Evolutionary conservation across 2,888 invertebrate genomes (phyloP), one percentile per base, ranked within the genome.

Genomic region (Caenorhabditis plicata): DNA sequence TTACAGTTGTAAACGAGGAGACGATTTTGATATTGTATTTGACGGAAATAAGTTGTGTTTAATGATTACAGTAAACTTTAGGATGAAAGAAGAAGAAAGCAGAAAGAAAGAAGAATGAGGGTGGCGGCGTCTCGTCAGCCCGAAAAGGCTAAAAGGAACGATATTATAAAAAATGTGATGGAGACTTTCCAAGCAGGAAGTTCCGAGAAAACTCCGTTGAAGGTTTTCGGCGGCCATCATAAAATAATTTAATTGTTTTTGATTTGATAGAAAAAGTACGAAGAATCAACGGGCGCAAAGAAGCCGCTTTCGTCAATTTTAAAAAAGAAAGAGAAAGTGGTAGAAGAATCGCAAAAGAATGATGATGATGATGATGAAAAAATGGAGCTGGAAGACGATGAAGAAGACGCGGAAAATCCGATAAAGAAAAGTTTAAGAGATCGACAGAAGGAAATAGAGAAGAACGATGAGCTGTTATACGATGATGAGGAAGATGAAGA

Each of bases 401-500:
- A 58, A 13, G 50, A 46, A 8, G 62, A 65, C 19, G 57, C 51
- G 22, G 57, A 46, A 17, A 68, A 67, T 47, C 66, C 68, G 8
- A 71, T 71, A 45, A 62, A 56, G 31, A 49, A 46, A 26, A 47
- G 55, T 27, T 49, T 51, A 1, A 58, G 61, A 46, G 60, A 66
- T 7, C 20, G 62, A 17, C 36, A 61, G 45, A 61, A 66, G 45
- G 62, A 64, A 32, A 45, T 58, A 19, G 55, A 64, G 8, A 48
- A 65, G 43, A 61, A 61, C n/a, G 58, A 57, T 26, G 54, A 54
- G 25, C 29, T 58, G 8, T 61, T 86, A 51, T 86, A 86, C 73
- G 86, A 86, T 74, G 85, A 86, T 2, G 74, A 83, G 23, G 82
- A 84, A 71, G 86, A 86, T 71, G 84, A 84, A 8, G 82, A 82